Percentiles rank a stretch among this genome's conserved stretches.
These are phyloP conservation scores for Cheilosia variabilis DNA, from an alignment of 2,888 invertebrate species.

Conservation along the genomic window DNA sequence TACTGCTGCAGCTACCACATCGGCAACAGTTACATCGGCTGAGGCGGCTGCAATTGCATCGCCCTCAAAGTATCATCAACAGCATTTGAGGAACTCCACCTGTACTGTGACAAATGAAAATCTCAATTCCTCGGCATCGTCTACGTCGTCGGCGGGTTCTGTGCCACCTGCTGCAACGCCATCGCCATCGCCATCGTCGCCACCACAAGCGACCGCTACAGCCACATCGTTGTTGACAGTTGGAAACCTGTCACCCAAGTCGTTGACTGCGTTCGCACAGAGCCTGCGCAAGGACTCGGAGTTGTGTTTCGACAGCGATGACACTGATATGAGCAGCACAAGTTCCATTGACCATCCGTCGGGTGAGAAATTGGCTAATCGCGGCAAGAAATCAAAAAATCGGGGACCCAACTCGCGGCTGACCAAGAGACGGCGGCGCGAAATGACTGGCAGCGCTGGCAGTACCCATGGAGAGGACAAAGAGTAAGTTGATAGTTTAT, in stretches of 20 bases:
- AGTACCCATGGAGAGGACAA: conserved; percentile 50
- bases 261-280: conserved; percentile 75
- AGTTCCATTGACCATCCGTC: conserved; percentile 79
- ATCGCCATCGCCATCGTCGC: conserved; percentile 51
- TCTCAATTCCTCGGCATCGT: conserved; percentile 64
- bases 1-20: conserved; percentile 60
- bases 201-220: conserved; percentile 17
- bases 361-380: conserved; percentile 60
- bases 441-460: conserved; percentile 67
- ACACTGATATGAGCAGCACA: conserved; percentile 83
- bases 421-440: conserved; percentile 76
- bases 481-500: conserved; percentile 46
- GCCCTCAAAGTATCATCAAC: conserved; percentile 78
- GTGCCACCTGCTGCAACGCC: conserved; percentile 61
- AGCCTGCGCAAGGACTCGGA: conserved; percentile 78
- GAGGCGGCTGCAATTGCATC: conserved; percentile 80
- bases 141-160: conserved; percentile 58
- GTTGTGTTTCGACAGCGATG: conserved; percentile 81
- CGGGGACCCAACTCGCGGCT: conserved; percentile 70
- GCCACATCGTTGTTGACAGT: conserved; percentile 37
- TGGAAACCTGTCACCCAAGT: conserved; percentile 78
- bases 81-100: conserved; percentile 58
- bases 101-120: conserved; percentile 74
- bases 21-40: conserved; percentile 79
- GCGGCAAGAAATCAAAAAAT: conserved; percentile 74